phyloP scores from a whole-genome alignment of 2,113 vertebrate species.

The Panthera tigris region DNA sequence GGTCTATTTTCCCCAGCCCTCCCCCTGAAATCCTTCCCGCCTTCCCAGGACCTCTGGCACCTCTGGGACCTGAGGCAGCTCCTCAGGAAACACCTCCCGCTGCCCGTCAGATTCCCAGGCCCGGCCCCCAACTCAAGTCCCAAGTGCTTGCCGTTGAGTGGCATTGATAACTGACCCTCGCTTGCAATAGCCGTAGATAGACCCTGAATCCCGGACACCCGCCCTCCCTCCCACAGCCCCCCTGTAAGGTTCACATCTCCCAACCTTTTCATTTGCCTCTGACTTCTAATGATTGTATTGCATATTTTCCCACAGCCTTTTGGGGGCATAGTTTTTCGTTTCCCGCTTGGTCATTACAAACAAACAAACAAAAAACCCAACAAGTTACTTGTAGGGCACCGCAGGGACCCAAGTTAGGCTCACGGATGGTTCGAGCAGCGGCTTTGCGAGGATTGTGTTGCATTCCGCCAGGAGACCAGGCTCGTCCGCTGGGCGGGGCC shows the following conservation, averaged over 20 bases:
- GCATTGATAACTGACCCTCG: slow-evolving; percentile 8
- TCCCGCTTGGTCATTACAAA: slow-evolving; percentile 78
- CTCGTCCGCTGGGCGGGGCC: slow-evolving; percentile 67
- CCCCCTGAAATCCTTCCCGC: neutral
- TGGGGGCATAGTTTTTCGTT: slow-evolving; percentile 56
- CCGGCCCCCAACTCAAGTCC: neutral
- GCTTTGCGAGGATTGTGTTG: slow-evolving; percentile 71
- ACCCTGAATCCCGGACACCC: neutral
- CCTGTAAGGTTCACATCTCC: slow-evolving; percentile 14
- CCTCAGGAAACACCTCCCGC: neutral
- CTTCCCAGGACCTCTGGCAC: neutral
- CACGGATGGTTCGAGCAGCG: slow-evolving; percentile 66
- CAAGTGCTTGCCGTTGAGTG: slow-evolving; percentile 69
- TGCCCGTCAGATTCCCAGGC: neutral
- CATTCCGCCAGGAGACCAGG: slow-evolving; percentile 50
- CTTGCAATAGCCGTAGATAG: slow-evolving; percentile 24
- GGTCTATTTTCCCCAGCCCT: neutral
- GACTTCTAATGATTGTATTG: slow-evolving; percentile 29
- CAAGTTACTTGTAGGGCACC: slow-evolving; percentile 64
- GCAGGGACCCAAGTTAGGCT: slow-evolving; percentile 65
- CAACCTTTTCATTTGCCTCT: slow-evolving; percentile 41
- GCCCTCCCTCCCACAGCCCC: neutral
- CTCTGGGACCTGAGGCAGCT: slow-evolving; percentile 12
- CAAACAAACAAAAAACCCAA: slow-evolving; percentile 33
- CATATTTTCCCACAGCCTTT: slow-evolving; percentile 60